Percentiles rank a stretch among this genome's conserved stretches.
Evolutionary conservation across 1,140 invertebrate species (phyloP).

Genomic region (Drosophila cardini): DNA sequence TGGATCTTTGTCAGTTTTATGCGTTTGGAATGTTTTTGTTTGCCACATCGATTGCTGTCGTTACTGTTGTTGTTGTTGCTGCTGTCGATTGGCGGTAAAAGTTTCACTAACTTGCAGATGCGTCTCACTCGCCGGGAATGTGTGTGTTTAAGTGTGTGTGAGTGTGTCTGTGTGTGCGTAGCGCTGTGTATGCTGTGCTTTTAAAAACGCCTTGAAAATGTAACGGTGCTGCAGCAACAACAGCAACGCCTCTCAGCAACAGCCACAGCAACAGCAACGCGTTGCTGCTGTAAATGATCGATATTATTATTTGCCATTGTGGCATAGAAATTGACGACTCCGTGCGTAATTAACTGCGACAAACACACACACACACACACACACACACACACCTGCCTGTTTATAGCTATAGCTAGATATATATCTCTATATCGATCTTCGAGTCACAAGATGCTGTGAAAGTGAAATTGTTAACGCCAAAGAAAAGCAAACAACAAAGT

Average conservation of each 20-base stretch:
- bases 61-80: conserved; percentile 14
- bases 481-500: conserved; percentile 58
- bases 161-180: conserved; percentile 39
- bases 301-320: conserved; percentile 82
- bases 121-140: not conserved
- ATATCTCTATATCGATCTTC: conserved; percentile 24
- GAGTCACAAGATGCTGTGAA: conserved; percentile 69
- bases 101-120: conserved; percentile 63
- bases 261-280: conserved; percentile 17
- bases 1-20: conserved; percentile 40
- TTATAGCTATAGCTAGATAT: conserved; percentile 24
- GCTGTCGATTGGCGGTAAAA: conserved; percentile 45
- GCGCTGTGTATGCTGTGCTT: conserved; percentile 35
- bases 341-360: conserved; percentile 72
- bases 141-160: conserved; percentile 24
- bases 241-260: conserved; percentile 12
- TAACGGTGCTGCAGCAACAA: conserved; percentile 59
- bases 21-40: conserved; percentile 61
- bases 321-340: conserved; percentile 69
- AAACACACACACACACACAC: too few species aligned
- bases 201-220: conserved; percentile 64
- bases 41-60: conserved; percentile 46
- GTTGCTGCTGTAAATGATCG: conserved; percentile 68
- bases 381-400: conserved; percentile 50
- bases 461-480: conserved; percentile 74